phyloP scores from a whole-genome alignment of 1,140 invertebrate genomes.

The Calosoma granatense region DNA sequence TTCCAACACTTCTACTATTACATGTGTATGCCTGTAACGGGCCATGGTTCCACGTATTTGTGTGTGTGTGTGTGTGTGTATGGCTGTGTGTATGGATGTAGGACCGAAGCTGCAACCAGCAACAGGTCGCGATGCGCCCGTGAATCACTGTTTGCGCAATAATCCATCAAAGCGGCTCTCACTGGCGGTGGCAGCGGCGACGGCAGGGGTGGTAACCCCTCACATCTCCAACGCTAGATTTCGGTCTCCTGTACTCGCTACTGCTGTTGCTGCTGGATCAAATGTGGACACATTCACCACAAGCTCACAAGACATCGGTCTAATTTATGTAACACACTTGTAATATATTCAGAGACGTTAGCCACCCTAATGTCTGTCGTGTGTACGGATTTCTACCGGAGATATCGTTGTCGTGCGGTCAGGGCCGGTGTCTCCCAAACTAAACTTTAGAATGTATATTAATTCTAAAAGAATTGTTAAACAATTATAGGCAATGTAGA shows the following conservation, averaged over 20 bases:
- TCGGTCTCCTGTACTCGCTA: not conserved
- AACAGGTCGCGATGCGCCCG: slow-evolving; percentile 7
- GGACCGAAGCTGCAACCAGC: not conserved
- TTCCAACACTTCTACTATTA: no score
- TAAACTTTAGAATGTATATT: no score
- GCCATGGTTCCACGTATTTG: no score
- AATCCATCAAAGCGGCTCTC: slow-evolving; percentile 6
- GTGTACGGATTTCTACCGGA: no score
- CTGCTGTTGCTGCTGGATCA: not conserved
- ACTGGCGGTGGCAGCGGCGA: not conserved
- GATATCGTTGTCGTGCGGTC: no score
- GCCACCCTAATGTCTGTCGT: slow-evolving; percentile 3
- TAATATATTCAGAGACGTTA: slow-evolving; percentile 4
- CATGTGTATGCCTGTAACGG: no score
- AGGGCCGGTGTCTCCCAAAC: no score
- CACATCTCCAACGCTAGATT: not conserved
- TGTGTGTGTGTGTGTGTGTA: not conserved
- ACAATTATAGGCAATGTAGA: no score
- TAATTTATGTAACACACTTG: slow-evolving; percentile 2
- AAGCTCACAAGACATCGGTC: slow-evolving; percentile 8
- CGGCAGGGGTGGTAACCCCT: not conserved
- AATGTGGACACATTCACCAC: not conserved
- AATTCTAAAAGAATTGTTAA: no score
- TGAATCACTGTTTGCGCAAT: slow-evolving; percentile 8
- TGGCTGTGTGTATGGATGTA: not conserved